phyloP scores from a whole-genome alignment of 2,113 vertebrate species.

The Crotalus horridus region DNA sequence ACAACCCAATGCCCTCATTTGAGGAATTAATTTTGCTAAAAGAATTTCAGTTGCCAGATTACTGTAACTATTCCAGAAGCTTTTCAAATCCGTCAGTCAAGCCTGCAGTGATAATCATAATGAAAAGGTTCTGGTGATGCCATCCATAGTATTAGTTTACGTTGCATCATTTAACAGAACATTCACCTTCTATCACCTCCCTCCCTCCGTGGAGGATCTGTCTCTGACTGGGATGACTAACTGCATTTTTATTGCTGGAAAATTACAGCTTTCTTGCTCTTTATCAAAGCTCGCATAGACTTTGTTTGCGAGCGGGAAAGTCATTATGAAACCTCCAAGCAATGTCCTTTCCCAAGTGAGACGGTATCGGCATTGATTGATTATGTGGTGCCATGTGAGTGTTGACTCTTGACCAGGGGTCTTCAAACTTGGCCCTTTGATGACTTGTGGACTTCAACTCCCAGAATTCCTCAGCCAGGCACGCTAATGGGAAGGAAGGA shows the following conservation, averaged over 20 bases:
- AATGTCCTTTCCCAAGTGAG: slow-evolving; percentile 26
- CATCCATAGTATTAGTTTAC: slow-evolving; percentile 60
- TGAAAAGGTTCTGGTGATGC: slow-evolving; percentile 50
- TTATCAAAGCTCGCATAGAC: slow-evolving; percentile 13
- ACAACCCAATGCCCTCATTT: slow-evolving; percentile 7
- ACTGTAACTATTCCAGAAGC: background rate
- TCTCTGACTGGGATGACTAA: slow-evolving; percentile 43
- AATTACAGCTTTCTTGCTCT: slow-evolving; percentile 25
- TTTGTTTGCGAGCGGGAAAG: slow-evolving; percentile 30
- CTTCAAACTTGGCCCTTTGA: too few relatives aligned
- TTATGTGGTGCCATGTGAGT: too few relatives aligned
- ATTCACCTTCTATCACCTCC: slow-evolving; percentile 55
- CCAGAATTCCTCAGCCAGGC: too few relatives aligned
- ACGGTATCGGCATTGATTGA: too few relatives aligned
- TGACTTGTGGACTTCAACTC: too few relatives aligned
- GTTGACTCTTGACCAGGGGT: too few relatives aligned
- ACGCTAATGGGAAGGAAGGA: too few relatives aligned
- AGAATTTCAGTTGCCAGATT: slow-evolving; percentile 18
- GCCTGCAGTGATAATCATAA: slow-evolving; percentile 11
- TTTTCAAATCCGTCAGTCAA: slow-evolving; percentile 37
- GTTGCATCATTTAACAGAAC: slow-evolving; percentile 63
- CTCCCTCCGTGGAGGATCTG: slow-evolving; percentile 46
- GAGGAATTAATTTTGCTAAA: slow-evolving; percentile 52
- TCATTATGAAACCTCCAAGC: slow-evolving; percentile 8
- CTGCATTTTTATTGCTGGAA: slow-evolving; percentile 33